Base-by-base conservation (phyloP, 92 coral and sea anemone species). In the Umimayanthus kanabou region DNA sequence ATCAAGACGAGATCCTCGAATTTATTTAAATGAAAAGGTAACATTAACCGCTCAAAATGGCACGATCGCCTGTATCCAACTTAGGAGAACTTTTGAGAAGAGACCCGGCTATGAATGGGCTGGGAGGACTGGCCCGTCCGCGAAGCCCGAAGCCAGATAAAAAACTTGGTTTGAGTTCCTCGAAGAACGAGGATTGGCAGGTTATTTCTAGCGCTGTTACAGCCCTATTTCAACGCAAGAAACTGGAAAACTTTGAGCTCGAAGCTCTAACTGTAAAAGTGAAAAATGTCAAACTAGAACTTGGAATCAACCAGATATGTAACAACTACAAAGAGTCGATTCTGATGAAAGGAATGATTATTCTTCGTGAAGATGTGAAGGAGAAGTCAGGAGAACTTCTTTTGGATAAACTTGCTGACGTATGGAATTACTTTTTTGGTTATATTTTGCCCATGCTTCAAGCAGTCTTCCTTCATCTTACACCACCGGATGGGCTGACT, bases 311-410 rank as follows among this genome's bases (percentile, higher is more conserved):
- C 20, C 88, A 93, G 67, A 82, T 92, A 39, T 95, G 94, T 57
- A 94, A 95, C 25, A 85, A 91, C 39, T 94, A 93, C 61, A 90
- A 90, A 66, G 99, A 97, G 70, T 92, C 98, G 33, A 93, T 95
- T 49, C 89, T 97, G 23, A 94, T 93, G 49, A 97, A 97, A 70
- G 99, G 99, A 47, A 97, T 97, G 99, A 97, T 97, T 43, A 97
- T 97, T 61, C 92, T 97, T 2, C 98, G 99, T 23, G 98, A 95
- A 77, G 97, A 97, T 83, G 95, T 97, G 45, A 95, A 93, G 85
- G 99, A 91, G 82, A 95, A 97, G 76, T 92, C 95, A 42, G 99
- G 99, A 20, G 96, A 90, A 70, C 94, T 93, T 81, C 90, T 95
- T 61, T 87, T 97, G 73, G 97, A 97, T 57, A 97, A 97, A 80